A percentile compares a stretch with the other conserved stretches of the same genome.
Evolutionary conservation across 1,140 invertebrate genomes (phyloP).

Genomic region (Ooceraea biroi): DNA sequence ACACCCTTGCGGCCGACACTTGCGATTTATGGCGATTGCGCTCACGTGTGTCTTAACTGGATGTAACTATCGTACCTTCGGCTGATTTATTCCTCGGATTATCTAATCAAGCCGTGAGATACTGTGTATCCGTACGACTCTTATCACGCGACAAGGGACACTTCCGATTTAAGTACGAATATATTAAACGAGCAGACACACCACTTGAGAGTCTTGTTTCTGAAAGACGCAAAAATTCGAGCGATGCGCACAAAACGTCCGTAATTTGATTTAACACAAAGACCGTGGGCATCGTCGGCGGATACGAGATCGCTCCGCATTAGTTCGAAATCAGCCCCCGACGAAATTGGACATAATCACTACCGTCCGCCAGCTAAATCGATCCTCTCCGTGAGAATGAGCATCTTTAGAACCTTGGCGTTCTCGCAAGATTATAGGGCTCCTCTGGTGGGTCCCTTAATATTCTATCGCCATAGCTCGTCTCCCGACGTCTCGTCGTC

Average conservation of each 20-base stretch:
- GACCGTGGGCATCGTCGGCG: conserved; percentile 8
- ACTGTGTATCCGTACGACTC: conserved; percentile 1
- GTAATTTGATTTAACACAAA: conserved; percentile 59
- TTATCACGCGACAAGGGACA: conserved; percentile 42
- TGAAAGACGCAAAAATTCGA: conserved; percentile 62
- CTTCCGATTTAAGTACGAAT: conserved; percentile 43
- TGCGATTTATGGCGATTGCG: conserved; percentile 79
- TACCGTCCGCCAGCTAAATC: conserved; percentile 53
- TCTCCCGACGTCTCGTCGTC: conserved; percentile 46
- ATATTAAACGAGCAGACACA: not conserved
- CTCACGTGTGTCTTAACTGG: conserved; percentile 67
- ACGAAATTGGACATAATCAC: conserved; percentile 67
- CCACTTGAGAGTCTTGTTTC: not conserved
- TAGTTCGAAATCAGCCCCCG: conserved; percentile 35
- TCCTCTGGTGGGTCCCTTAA: conserved; percentile 57
- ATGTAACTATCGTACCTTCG: conserved; percentile 72
- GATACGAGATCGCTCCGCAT: conserved; percentile 45
- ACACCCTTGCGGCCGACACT: conserved; percentile 78
- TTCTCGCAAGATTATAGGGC: conserved; percentile 69
- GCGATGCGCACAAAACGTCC: conserved; percentile 17
- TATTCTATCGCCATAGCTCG: conserved; percentile 71
- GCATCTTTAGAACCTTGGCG: conserved; percentile 60
- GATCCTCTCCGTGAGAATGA: conserved; percentile 69
- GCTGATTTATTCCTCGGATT: conserved; percentile 76
- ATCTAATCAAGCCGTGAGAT: conserved; percentile 60